These are phyloP conservation scores for Brachionus paranguensis DNA, from an alignment of 1,140 invertebrate genomes.

Conservation along the genomic window DNA sequence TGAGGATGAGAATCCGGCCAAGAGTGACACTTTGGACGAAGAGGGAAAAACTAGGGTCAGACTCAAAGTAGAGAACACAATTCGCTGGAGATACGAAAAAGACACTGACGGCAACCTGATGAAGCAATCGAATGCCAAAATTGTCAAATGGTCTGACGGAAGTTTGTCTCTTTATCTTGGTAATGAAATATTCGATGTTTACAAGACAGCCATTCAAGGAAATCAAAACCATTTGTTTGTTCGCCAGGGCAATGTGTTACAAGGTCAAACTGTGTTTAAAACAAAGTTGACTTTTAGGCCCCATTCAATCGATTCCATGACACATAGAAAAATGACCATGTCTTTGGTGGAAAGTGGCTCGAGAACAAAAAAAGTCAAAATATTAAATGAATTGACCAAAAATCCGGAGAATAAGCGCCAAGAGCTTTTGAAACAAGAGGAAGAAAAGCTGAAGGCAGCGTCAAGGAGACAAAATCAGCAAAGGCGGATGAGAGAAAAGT, in stretches of 20 bases:
- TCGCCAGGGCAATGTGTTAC: constrained; percentile 20
- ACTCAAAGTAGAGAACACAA: constrained; percentile 35
- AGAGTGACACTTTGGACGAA: constrained; percentile 29
- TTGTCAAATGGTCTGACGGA: constrained; percentile 40
- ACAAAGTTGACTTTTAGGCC: constrained; percentile 40
- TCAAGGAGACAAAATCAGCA: constrained; percentile 36
- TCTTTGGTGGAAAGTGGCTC: constrained; percentile 12
- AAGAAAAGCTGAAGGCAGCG: constrained; percentile 31
- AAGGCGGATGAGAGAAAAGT: constrained; percentile 19
- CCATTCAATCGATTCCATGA: constrained; percentile 31
- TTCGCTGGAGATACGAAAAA: constrained; percentile 30
- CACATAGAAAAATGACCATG: constrained; percentile 38
- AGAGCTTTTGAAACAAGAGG: constrained; percentile 18
- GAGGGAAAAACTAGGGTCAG: constrained; percentile 12
- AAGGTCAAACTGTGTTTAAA: constrained; percentile 25
- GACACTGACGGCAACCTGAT: not conserved
- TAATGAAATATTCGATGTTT: constrained; percentile 40
- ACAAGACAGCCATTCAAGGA: not conserved
- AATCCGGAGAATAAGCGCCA: not conserved
- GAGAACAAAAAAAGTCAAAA: constrained; percentile 26
- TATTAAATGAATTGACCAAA: constrained; percentile 1
- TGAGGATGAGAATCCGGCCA: constrained; percentile 11
- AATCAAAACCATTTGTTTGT: constrained; percentile 40
- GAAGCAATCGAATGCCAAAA: constrained; percentile 17
- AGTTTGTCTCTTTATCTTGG: constrained; percentile 31